Conservation (phyloP, 2,797 vertebrate species). For the Tympanoctomys barrerae region DNA sequence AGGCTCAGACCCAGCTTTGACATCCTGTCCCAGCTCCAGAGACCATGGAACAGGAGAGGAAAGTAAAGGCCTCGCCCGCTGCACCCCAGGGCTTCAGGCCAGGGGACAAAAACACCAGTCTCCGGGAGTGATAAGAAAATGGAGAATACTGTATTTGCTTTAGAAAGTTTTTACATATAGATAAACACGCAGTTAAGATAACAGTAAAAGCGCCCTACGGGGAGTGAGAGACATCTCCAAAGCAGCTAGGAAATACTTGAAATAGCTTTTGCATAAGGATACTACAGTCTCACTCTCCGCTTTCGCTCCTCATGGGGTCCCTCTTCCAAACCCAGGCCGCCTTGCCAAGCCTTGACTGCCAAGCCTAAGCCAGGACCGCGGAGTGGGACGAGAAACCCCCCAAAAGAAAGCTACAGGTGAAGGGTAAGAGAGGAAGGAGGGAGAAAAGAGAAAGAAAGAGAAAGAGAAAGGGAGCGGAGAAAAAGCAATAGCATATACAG, state of each 20-base stretch:
- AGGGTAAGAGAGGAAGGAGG: slow-evolving; percentile 69
- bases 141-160: slow-evolving; percentile 98
- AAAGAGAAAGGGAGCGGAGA: slow-evolving; percentile 84
- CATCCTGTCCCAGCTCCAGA: neutral
- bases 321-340: slow-evolving; percentile 91
- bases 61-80: neutral
- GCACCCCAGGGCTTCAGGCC: neutral
- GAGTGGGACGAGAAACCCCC: slow-evolving; percentile 94
- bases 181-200: slow-evolving; percentile 95
- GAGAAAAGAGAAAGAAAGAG: slow-evolving; percentile 81
- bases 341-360: slow-evolving; percentile 92
- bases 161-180: slow-evolving; percentile 97
- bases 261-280: slow-evolving; percentile 93
- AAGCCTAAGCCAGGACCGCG: slow-evolving; percentile 94
- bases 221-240: slow-evolving; percentile 91
- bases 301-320: slow-evolving; percentile 85
- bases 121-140: slow-evolving; percentile 93
- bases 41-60: accelerated
- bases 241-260: slow-evolving; percentile 92
- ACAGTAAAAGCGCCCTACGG: slow-evolving; percentile 95
- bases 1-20: neutral
- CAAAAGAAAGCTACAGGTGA: slow-evolving; percentile 81
- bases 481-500: slow-evolving; percentile 98
- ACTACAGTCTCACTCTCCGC: slow-evolving; percentile 91
- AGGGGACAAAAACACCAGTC: slow-evolving; percentile 87